Percentiles rank a stretch among this genome's conserved stretches.
phyloP scores from a whole-genome alignment of 2,888 invertebrate genomes.

The Clitarchus hookeri region DNA sequence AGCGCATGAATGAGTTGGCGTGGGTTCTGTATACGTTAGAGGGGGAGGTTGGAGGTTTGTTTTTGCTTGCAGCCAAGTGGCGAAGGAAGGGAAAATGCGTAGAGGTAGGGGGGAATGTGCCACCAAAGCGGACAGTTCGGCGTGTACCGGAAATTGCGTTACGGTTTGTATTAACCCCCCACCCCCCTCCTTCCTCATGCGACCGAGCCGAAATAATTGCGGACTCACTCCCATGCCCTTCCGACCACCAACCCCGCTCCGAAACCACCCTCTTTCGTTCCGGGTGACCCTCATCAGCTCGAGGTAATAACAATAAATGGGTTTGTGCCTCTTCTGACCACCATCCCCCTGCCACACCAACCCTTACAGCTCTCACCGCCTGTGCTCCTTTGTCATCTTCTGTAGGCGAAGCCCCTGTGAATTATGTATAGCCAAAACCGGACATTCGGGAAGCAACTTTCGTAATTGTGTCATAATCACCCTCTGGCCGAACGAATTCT shows the following conservation, averaged over 20 bases:
- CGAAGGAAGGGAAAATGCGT: neutral
- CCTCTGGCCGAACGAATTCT: neutral
- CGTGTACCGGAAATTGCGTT: constrained; percentile 10
- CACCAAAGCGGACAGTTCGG: neutral
- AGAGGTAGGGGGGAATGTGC: neutral
- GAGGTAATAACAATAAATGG: constrained; percentile 14
- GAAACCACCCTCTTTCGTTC: neutral
- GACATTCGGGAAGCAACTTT: neutral
- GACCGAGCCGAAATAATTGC: neutral
- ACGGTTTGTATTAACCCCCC: neutral
- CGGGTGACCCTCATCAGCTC: neutral
- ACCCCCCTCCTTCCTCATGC: neutral
- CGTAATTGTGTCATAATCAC: neutral
- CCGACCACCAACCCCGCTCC: neutral
- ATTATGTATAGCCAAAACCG: neutral
- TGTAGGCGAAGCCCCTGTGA: neutral
- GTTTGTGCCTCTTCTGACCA: neutral
- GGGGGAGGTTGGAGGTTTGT: neutral
- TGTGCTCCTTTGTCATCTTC: neutral
- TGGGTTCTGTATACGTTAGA: neutral
- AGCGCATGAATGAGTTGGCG: neutral
- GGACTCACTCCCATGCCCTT: neutral
- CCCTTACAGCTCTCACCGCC: too few species aligned
- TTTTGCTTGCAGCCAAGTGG: neutral
- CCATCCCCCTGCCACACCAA: too few species aligned